Percentiles rank a stretch among this genome's conserved stretches.
Evolutionary conservation across 1,140 invertebrate species (phyloP).

Genomic region (Holcopasites calliopsidis): DNA sequence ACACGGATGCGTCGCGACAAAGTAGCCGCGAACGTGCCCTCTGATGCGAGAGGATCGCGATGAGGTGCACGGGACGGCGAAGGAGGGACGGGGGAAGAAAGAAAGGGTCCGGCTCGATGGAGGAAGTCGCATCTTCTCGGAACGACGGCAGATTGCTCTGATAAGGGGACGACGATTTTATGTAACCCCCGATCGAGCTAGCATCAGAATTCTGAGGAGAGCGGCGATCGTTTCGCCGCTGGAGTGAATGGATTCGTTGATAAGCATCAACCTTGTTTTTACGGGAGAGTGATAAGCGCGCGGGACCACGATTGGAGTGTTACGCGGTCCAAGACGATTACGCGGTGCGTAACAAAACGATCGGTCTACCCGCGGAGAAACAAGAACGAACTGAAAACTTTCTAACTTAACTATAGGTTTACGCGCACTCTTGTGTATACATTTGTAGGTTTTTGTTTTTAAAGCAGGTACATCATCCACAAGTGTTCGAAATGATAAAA

Average conservation of each 20-base stretch:
- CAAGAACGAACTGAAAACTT: no score
- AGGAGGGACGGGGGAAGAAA: background rate
- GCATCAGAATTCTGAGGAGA: slow-evolving; percentile 33
- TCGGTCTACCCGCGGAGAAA: no score
- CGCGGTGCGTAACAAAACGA: no score
- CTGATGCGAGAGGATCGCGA: slow-evolving; percentile 38
- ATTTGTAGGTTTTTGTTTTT: no score
- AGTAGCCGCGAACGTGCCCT: slow-evolving; percentile 28
- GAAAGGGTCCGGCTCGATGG: slow-evolving; percentile 31
- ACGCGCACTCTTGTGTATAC: no score
- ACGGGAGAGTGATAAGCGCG: slow-evolving; percentile 32
- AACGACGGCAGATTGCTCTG: slow-evolving; percentile 45
- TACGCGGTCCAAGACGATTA: no score
- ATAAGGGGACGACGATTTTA: slow-evolving; percentile 49
- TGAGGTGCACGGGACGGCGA: background rate
- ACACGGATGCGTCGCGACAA: slow-evolving; percentile 43
- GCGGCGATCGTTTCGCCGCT: background rate
- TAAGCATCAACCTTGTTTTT: slow-evolving; percentile 18
- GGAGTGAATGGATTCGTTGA: slow-evolving; percentile 29
- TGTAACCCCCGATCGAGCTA: slow-evolving; percentile 20
- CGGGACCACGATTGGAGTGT: slow-evolving; percentile 18
- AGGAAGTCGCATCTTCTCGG: slow-evolving; percentile 55
- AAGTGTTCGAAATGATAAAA: no score
- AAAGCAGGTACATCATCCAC: no score
- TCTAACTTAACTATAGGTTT: no score